A percentile compares a stretch with the other conserved stretches of the same genome.
phyloP scores from a whole-genome alignment of 2,888 invertebrate species.

The Leistus spinibarbis region DNA sequence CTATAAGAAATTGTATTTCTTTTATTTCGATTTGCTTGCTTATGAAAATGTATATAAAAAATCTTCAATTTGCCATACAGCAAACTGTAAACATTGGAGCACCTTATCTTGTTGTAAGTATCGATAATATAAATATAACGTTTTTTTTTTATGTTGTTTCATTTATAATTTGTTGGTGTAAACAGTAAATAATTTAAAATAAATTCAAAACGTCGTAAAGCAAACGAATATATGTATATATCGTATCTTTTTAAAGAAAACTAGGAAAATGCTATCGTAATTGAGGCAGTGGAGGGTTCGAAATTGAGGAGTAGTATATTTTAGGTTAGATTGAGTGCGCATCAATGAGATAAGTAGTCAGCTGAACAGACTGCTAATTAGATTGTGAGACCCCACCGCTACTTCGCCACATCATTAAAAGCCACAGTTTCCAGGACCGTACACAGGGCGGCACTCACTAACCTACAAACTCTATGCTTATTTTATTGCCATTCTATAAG shows the following conservation, averaged over 20 bases:
- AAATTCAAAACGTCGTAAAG: no score
- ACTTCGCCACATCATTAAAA: constrained; percentile 51
- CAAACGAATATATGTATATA: no score
- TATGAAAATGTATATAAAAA: no score
- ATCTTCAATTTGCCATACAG: no score
- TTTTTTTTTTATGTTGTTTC: no score
- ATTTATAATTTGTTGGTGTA: no score
- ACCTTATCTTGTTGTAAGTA: no score
- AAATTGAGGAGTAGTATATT: neutral
- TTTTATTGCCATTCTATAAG: neutral
- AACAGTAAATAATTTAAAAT: no score
- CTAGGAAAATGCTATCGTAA: neutral
- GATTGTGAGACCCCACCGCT: constrained; percentile 48
- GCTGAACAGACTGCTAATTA: constrained; percentile 51
- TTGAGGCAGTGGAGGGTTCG: neutral
- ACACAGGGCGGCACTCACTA: neutral
- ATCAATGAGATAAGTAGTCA: constrained; percentile 48
- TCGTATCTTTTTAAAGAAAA: neutral
- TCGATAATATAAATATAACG: no score
- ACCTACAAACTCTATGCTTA: neutral
- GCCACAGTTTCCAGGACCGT: constrained; percentile 30
- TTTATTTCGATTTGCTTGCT: no score
- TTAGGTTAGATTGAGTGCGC: constrained; percentile 24
- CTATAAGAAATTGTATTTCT: no score
- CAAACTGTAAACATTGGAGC: no score